Conservation (phyloP, 1,140 invertebrate genomes). For the Leptonema lineaticorne region DNA sequence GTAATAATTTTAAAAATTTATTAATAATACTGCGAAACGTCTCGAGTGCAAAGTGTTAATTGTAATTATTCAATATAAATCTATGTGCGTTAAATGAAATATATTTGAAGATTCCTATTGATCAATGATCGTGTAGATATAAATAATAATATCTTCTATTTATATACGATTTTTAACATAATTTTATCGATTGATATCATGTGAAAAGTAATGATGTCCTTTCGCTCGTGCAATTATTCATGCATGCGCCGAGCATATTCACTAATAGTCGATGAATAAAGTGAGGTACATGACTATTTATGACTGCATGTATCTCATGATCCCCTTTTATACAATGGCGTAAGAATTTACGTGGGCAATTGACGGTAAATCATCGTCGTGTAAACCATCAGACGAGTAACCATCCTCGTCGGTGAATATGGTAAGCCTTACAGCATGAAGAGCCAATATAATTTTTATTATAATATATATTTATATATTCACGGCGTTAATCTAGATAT, state of each 20-base stretch:
- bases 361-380: slow-evolving; percentile 21
- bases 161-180: not conserved
- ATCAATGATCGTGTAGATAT: not conserved
- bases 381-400: not conserved
- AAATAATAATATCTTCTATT: not conserved
- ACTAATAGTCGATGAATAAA: slow-evolving; percentile 16
- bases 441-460: no score
- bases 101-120: not conserved
- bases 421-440: not conserved
- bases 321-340: slow-evolving; percentile 26
- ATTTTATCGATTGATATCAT: not conserved
- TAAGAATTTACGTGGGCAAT: slow-evolving; percentile 31
- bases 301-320: slow-evolving; percentile 4
- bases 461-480: no score
- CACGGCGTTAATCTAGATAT: no score
- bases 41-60: not conserved
- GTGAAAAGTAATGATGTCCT: not conserved
- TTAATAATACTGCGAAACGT: no score
- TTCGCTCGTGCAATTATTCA: not conserved
- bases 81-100: not conserved
- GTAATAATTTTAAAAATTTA: no score
- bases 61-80: not conserved
- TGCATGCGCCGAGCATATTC: not conserved
- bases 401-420: slow-evolving; percentile 1
- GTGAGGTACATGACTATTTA: slow-evolving; percentile 16